Conservation (phyloP, 2,113 vertebrate species). For the Oostethus manadensis region DNA sequence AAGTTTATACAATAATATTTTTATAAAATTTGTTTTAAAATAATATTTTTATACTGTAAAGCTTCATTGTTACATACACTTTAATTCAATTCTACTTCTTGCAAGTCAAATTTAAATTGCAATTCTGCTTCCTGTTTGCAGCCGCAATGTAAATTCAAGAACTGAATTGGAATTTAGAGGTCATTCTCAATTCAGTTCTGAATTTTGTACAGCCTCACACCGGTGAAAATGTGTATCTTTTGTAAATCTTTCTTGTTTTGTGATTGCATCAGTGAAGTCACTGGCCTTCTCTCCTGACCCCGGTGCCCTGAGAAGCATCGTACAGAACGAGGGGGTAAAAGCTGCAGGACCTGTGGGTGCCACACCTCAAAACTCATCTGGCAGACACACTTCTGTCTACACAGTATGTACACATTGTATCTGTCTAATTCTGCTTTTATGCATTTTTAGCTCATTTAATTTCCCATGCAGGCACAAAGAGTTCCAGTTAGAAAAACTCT, state of each 20-base stretch:
- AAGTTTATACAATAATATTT: no score
- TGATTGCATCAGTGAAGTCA: slow-evolving; percentile 22
- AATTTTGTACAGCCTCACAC: no score
- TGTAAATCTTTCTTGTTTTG: not conserved
- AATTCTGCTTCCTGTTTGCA: no score
- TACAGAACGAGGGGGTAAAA: slow-evolving; percentile 59
- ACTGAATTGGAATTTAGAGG: no score
- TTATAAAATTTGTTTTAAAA: no score
- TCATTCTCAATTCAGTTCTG: no score
- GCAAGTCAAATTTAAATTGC: no score
- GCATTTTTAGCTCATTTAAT: not conserved
- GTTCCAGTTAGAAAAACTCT: slow-evolving; percentile 56
- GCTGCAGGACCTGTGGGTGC: slow-evolving; percentile 4
- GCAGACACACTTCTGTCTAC: slow-evolving; percentile 56
- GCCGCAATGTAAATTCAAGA: no score
- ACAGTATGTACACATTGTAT: slow-evolving; percentile 34
- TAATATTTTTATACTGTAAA: no score
- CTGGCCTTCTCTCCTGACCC: slow-evolving; percentile 57
- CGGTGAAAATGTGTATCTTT: no score
- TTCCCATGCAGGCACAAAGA: slow-evolving; percentile 37
- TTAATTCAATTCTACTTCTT: no score
- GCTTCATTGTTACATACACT: no score
- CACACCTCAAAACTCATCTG: slow-evolving; percentile 41
- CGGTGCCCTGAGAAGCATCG: slow-evolving; percentile 48
- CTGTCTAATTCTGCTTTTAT: not conserved